Base-by-base conservation (phyloP, 2,888 invertebrate species). In the Globia sparganii region DNA sequence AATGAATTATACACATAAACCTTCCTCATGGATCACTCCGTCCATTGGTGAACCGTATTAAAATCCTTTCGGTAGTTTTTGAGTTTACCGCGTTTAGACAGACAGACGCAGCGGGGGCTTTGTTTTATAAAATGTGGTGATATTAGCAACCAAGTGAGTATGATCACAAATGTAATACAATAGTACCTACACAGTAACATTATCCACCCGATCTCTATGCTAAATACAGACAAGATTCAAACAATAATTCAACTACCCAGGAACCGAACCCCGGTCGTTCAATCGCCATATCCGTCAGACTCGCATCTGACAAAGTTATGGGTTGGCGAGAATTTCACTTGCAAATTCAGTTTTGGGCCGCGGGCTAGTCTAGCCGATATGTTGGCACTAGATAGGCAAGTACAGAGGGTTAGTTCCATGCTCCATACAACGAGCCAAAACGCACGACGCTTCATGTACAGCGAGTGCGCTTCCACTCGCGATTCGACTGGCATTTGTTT, bases 261-360 rank as follows among this genome's bases (percentile, higher is more conserved):
- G 71, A 75, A 62, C 61, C 40, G 31, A 69, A 73, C 70, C 68
- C 59, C 81, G 61, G 77, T 64, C 53, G 67, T 84, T 70, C 84
- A 73, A 85, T 81, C 58, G 71, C 72, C 43, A 37, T 71, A 81
- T 84, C 85, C 58, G 77, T 71, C 31, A 69, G 43, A 46, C 75
- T 75, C 65, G 72, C 64, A 72, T 81, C 69, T 80, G 81, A 78
- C 85, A 82, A 83, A 87, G 85, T 88, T 88, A 88, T 86, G 68
- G 79, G 75, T 78, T 62, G 70, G 73, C 76, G 75, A 11, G 80
- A 85, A 89, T 89, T 88, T 89, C 82, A 81, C 88, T 88, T 88
- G 89, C 89, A 88, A 88, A 88, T 89, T 66, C 69, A 81, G 88
- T 89, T 89, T 84, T 72, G 74, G 77, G 75, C 87, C 80, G 64